A percentile compares a stretch with the other conserved stretches of the same genome.
phyloP scores from a whole-genome alignment of 53 echinoderm and acorn worm species.

The Arbacia lixula region DNA sequence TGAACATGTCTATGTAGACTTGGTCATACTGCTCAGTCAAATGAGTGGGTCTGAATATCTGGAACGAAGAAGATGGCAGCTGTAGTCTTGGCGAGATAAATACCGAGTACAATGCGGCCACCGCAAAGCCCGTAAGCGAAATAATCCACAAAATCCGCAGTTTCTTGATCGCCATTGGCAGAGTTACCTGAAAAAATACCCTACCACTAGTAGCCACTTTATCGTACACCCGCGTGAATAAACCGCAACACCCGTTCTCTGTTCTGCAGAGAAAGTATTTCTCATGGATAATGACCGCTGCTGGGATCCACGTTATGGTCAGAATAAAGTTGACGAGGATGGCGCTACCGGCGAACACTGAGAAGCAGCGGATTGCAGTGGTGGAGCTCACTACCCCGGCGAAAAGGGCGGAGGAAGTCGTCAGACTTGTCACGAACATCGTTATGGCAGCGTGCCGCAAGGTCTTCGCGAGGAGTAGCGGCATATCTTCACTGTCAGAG shows the following conservation, averaged over 20 bases:
- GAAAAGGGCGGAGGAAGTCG: conserved; percentile 67
- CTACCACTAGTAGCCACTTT: not conserved
- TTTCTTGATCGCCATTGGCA: conserved; percentile 49
- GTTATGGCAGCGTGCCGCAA: conserved; percentile 62
- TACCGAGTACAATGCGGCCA: conserved; percentile 33
- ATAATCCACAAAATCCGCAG: conserved; percentile 63
- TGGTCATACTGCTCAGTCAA: not conserved
- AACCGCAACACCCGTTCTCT: not conserved
- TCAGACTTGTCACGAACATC: conserved; percentile 80
- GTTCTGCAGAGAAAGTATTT: conserved; percentile 24
- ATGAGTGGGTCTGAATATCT: conserved; percentile 42
- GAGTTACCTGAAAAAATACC: conserved; percentile 23
- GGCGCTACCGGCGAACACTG: conserved; percentile 68
- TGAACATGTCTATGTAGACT: conserved; percentile 45
- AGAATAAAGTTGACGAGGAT: conserved; percentile 66
- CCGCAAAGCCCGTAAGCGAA: conserved; percentile 35
- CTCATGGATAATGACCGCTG: conserved; percentile 63
- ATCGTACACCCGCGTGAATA: not conserved
- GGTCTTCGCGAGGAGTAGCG: conserved; percentile 33
- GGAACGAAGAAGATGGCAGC: conserved; percentile 56
- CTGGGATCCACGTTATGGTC: conserved; percentile 71
- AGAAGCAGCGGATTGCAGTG: conserved; percentile 71
- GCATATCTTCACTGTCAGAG: not conserved
- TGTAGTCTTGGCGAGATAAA: conserved; percentile 57
- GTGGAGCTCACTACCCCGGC: conserved; percentile 48